These are phyloP conservation scores for Hymenopus coronatus DNA, from an alignment of 2,888 invertebrate genomes.

Conservation along the genomic window DNA sequence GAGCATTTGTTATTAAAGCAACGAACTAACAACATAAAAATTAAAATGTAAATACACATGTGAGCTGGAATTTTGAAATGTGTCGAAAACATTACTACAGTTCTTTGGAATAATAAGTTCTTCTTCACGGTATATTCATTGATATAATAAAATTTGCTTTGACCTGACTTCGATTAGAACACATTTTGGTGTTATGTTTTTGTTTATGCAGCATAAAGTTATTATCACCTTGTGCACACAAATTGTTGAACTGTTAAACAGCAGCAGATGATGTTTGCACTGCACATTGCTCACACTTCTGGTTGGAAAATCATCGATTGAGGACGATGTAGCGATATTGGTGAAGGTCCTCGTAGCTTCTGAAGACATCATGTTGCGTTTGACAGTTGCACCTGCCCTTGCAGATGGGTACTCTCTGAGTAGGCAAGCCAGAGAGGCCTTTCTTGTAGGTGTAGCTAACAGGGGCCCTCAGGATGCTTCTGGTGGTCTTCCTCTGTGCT, in stretches of 20 bases:
- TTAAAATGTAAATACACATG: too few relatives aligned
- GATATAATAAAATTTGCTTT: too few relatives aligned
- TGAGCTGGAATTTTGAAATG: too few relatives aligned
- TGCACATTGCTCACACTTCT: background rate
- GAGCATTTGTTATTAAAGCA: too few relatives aligned
- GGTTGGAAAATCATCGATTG: background rate
- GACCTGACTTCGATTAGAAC: too few relatives aligned
- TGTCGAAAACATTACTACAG: too few relatives aligned
- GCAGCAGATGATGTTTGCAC: background rate
- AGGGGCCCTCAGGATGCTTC: conserved; percentile 73
- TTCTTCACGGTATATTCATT: too few relatives aligned
- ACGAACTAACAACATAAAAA: too few relatives aligned
- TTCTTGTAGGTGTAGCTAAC: conserved; percentile 77
- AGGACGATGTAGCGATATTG: background rate
- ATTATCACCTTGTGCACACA: background rate
- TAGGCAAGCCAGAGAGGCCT: conserved; percentile 77
- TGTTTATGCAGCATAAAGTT: too few relatives aligned
- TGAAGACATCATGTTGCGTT: background rate
- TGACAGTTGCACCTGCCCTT: background rate
- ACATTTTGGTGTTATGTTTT: too few relatives aligned
- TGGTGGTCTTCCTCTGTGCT: conserved; percentile 60
- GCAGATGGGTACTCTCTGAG: conserved; percentile 67
- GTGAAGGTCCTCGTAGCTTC: background rate
- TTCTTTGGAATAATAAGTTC: too few relatives aligned
- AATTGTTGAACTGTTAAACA: background rate